phyloP scores from a whole-genome alignment of 2,113 vertebrate genomes.

The Hirundichthys speculiger region DNA sequence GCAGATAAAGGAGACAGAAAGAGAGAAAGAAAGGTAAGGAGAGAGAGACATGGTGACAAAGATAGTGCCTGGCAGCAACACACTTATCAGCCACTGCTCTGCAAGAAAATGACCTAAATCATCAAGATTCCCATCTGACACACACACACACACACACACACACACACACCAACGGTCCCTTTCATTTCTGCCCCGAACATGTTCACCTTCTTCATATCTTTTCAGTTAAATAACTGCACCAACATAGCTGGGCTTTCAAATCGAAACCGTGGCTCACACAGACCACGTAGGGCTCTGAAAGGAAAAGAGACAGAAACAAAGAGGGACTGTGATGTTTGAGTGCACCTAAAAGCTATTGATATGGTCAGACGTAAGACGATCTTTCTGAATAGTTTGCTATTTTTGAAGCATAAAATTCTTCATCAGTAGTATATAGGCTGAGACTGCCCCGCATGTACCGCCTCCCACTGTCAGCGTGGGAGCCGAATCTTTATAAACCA shows the following conservation, averaged over 20 bases:
- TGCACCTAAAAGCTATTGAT: conserved; percentile 17
- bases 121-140: conserved; percentile 80
- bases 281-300: no score
- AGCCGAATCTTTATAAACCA: conserved; percentile 35
- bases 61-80: conserved; percentile 74
- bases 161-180: conserved; percentile 26
- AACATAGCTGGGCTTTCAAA: conserved; percentile 18
- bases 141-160: conserved; percentile 47
- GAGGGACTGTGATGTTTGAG: conserved; percentile 1
- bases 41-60: conserved; percentile 73
- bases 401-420: conserved; percentile 57
- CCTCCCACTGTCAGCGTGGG: conserved; percentile 46
- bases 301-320: not conserved
- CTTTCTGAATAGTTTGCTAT: conserved; percentile 29
- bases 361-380: conserved; percentile 27
- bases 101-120: conserved; percentile 81
- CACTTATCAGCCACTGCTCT: conserved; percentile 77
- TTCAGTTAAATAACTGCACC: conserved; percentile 33
- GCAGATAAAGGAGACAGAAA: conserved; percentile 62
- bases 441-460: conserved; percentile 35
- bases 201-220: conserved; percentile 48
- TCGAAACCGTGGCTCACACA: no score
- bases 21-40: conserved; percentile 38
- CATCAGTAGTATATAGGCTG: conserved; percentile 58
- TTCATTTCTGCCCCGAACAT: conserved; percentile 42